Conservation (phyloP, 2,888 invertebrate genomes). For the Aphidoletes aphidimyza region DNA sequence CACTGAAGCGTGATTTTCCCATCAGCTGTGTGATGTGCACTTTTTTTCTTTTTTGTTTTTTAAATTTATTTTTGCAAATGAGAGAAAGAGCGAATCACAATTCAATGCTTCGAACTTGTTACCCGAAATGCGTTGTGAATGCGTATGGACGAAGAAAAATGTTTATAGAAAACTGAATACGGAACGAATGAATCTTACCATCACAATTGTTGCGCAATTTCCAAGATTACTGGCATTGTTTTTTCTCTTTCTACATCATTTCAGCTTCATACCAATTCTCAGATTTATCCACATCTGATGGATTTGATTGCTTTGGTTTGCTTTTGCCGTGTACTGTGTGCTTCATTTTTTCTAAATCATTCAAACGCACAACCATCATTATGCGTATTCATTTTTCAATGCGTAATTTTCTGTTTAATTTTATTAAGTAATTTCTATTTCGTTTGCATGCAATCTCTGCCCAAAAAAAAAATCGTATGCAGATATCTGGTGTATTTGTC, state of each 20-base stretch:
- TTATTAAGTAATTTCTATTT: conserved; percentile 8
- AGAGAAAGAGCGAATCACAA: neutral
- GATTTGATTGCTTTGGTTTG: neutral
- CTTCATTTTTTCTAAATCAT: neutral
- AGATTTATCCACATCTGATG: neutral
- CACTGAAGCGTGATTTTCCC: conserved; percentile 6
- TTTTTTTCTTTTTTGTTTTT: neutral
- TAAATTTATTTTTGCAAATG: neutral
- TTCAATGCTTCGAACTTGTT: conserved; percentile 37
- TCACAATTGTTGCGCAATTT: neutral
- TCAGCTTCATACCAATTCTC: neutral
- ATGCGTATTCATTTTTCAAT: conserved; percentile 3
- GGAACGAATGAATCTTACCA: neutral
- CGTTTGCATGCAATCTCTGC: neutral
- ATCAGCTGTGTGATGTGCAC: neutral
- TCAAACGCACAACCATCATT: neutral
- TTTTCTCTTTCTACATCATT: too few relatives aligned
- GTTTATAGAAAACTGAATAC: neutral
- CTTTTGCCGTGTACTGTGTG: neutral
- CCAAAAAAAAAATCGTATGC: too few relatives aligned
- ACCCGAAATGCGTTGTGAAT: neutral
- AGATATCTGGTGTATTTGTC: neutral
- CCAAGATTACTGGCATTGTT: too few relatives aligned
- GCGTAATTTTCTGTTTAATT: conserved; percentile 56
- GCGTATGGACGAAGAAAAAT: neutral